Conservation (phyloP, 2,888 invertebrate species). For the Thymelicus sylvestris region DNA sequence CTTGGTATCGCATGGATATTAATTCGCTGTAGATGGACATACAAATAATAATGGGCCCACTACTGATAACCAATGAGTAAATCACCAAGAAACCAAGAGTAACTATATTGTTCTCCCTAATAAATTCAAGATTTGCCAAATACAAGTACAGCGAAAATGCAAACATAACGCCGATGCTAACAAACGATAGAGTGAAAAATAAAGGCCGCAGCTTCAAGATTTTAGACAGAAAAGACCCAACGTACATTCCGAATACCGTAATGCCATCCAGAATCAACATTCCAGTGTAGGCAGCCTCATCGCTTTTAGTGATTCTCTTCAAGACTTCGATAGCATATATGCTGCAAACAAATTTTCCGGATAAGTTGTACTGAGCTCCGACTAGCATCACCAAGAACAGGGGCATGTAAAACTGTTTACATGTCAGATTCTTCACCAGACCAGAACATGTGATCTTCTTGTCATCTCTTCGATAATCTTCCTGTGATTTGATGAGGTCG, state of each 20-base stretch:
- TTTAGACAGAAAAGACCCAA: constrained; percentile 13
- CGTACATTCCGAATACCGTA: constrained; percentile 25
- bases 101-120: constrained; percentile 2
- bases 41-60: constrained; percentile 12
- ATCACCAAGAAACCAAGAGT: constrained; percentile 4
- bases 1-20: constrained; percentile 18
- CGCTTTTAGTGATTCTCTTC: constrained; percentile 18
- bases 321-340: constrained; percentile 25
- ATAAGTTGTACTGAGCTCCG: constrained; percentile 21
- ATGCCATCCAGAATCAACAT: constrained; percentile 20
- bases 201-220: not conserved
- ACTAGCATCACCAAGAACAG: constrained; percentile 1
- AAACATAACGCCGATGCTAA: constrained; percentile 11
- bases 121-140: not conserved
- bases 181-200: constrained; percentile 5
- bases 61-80: constrained; percentile 14
- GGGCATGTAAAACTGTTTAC: constrained; percentile 15
- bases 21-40: constrained; percentile 21
- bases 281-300: constrained; percentile 3
- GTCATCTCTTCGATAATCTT: not conserved
- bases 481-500: constrained; percentile 45
- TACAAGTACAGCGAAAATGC: constrained; percentile 13
- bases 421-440: not conserved
- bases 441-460: not conserved
- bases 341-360: constrained; percentile 23